Evolutionary conservation across 1,140 invertebrate genomes (phyloP).

Genomic region (Zaprionus tsacasi): DNA sequence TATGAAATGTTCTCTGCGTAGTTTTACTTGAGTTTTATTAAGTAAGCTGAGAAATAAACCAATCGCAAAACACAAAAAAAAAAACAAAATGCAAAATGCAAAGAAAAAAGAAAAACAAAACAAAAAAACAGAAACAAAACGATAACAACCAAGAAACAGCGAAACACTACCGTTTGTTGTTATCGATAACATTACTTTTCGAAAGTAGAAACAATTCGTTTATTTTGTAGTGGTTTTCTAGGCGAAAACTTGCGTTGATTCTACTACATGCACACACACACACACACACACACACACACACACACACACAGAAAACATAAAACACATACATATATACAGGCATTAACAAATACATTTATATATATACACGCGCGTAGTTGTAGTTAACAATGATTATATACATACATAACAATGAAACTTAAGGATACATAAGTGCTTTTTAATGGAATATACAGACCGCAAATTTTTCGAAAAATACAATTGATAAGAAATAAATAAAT

Average conservation of each 20-base stretch:
- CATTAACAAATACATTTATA: constrained; percentile 7
- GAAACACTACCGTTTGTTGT: constrained; percentile 1
- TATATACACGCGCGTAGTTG: constrained; percentile 35
- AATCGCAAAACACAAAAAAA: constrained; percentile 2
- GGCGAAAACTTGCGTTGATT: background rate
- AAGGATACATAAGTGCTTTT: constrained; percentile 81
- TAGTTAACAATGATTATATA: constrained; percentile 22
- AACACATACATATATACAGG: constrained; percentile 23
- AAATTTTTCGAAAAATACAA: constrained; percentile 22
- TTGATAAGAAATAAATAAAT: constrained; percentile 10
- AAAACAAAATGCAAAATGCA: background rate
- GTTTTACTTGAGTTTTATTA: constrained; percentile 52
- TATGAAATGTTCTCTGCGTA: constrained; percentile 54
- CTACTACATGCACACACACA: constrained; percentile 29
- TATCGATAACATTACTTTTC: constrained; percentile 9
- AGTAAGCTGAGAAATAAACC: constrained; percentile 37
- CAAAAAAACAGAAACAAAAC: background rate
- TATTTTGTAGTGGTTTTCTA: background rate
- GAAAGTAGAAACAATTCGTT: constrained; percentile 4
- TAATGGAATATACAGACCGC: constrained; percentile 78
- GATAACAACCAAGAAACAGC: constrained; percentile 6
- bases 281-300: constrained; percentile 34
- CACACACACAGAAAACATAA: constrained; percentile 18
- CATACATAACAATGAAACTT: constrained; percentile 40
- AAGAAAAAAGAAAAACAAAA: background rate